Percentiles rank a stretch among this genome's conserved stretches.
Conservation (phyloP, 2,113 vertebrate genomes). For the Tetraodon nigroviridis region DNA sequence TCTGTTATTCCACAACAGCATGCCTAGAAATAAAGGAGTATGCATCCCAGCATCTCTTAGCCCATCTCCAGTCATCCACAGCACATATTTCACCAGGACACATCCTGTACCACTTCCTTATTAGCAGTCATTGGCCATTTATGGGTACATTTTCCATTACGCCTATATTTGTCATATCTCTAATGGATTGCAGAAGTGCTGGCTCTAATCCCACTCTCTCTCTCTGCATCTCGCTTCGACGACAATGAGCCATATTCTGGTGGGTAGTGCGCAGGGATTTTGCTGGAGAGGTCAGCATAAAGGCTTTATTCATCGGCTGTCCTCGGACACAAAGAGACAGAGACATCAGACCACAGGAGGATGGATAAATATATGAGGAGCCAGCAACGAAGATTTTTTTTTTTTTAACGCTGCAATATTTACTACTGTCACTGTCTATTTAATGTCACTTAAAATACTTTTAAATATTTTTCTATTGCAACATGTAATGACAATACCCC, state of each 20-base stretch:
- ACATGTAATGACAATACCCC: no score
- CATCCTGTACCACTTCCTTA: slow-evolving; percentile 3
- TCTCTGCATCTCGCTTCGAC: slow-evolving; percentile 39
- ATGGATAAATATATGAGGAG: slow-evolving; percentile 11
- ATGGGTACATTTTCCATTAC: slow-evolving; percentile 2
- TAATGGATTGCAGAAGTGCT: slow-evolving; percentile 28
- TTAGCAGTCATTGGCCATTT: not conserved
- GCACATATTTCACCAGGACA: slow-evolving; percentile 36
- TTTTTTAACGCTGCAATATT: no score
- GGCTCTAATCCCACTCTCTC: slow-evolving; percentile 37
- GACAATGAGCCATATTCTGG: slow-evolving; percentile 64
- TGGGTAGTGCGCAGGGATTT: slow-evolving; percentile 31
- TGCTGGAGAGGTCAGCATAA: slow-evolving; percentile 52
- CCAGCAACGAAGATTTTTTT: not conserved
- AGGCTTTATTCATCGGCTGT: slow-evolving; percentile 50
- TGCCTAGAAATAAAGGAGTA: slow-evolving; percentile 17
- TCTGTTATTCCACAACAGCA: slow-evolving; percentile 22
- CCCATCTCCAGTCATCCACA: slow-evolving; percentile 9
- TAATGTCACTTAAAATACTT: no score
- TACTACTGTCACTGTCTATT: no score
- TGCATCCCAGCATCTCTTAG: slow-evolving; percentile 20
- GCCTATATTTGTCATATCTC: slow-evolving; percentile 8
- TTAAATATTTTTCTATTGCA: no score
- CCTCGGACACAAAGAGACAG: slow-evolving; percentile 41
- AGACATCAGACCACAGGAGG: slow-evolving; percentile 45